Evolutionary conservation across 1,140 invertebrate species (phyloP).

Genomic region (Papilio glaucus): DNA sequence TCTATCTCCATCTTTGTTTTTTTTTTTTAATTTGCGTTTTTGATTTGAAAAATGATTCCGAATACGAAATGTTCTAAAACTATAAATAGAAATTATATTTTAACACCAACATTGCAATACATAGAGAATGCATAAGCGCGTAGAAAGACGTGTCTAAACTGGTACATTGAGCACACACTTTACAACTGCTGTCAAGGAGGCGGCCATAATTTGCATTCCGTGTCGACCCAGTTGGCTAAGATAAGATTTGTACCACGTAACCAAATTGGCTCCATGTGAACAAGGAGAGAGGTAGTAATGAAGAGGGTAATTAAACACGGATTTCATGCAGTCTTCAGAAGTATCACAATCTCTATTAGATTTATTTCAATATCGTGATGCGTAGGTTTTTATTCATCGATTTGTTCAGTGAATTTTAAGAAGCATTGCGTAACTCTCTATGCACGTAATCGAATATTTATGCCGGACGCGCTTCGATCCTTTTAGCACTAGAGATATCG

Average conservation of each 20-base stretch:
- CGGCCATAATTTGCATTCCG: slow-evolving; percentile 5
- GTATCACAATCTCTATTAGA: background rate
- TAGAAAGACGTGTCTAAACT: background rate
- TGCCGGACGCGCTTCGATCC: slow-evolving; percentile 16
- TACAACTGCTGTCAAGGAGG: slow-evolving; percentile 7
- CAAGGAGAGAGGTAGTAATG: slow-evolving; percentile 18
- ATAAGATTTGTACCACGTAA: background rate
- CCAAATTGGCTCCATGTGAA: slow-evolving; percentile 13
- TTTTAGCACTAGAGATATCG: slow-evolving; percentile 44
- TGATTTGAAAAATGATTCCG: no score
- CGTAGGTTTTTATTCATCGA: background rate
- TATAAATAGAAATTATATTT: background rate
- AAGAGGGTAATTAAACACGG: slow-evolving; percentile 11
- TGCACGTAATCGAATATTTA: slow-evolving; percentile 15
- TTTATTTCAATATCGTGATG: slow-evolving; percentile 7
- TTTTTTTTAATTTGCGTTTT: no score
- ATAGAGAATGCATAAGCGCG: background rate
- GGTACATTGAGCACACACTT: background rate
- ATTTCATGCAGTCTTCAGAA: slow-evolving; percentile 1
- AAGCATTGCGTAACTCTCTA: slow-evolving; percentile 19
- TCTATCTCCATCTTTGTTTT: no score
- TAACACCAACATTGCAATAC: background rate
- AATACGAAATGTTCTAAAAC: background rate
- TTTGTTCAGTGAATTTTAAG: slow-evolving; percentile 15
- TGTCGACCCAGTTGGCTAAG: slow-evolving; percentile 14